These are phyloP conservation scores for Mirounga angustirostris DNA, from an alignment of 2,113 vertebrate genomes.

Conservation along the genomic window DNA sequence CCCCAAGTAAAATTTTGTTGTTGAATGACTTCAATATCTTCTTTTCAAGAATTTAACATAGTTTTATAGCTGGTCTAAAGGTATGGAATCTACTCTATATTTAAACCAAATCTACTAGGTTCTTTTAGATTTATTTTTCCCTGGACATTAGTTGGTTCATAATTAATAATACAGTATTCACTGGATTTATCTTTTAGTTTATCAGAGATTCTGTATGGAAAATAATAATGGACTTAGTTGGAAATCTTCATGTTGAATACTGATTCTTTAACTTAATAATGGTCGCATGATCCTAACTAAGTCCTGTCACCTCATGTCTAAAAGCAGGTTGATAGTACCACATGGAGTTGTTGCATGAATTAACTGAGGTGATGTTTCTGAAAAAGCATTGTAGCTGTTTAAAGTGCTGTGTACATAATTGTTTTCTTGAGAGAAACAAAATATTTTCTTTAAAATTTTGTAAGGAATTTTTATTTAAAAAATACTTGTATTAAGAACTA, in stretches of 20 bases:
- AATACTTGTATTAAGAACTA: slow-evolving; percentile 6
- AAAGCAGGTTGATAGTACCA: background rate
- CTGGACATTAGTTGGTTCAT: slow-evolving; percentile 4
- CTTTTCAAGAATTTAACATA: background rate
- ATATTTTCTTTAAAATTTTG: background rate
- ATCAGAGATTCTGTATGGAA: background rate
- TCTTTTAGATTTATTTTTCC: slow-evolving; percentile 47
- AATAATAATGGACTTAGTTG: slow-evolving; percentile 6
- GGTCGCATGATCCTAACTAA: background rate
- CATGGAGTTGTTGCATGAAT: background rate
- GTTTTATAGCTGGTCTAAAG: background rate
- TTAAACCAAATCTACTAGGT: background rate
- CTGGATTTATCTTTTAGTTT: slow-evolving; percentile 2
- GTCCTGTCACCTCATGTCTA: background rate
- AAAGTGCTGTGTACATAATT: slow-evolving; percentile 24
- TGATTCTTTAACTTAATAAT: background rate
- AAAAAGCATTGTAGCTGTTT: slow-evolving; percentile 8
- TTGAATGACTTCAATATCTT: slow-evolving; percentile 27
- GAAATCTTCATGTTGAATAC: slow-evolving; percentile 39
- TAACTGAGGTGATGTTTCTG: slow-evolving; percentile 30
- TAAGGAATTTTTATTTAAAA: slow-evolving; percentile 35
- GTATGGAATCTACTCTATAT: background rate
- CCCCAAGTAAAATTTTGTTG: background rate
- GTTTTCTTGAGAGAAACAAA: slow-evolving; percentile 26
- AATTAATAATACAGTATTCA: background rate